Base-by-base conservation (phyloP, 2,888 invertebrate genomes). In the Pyrgus malvae region DNA sequence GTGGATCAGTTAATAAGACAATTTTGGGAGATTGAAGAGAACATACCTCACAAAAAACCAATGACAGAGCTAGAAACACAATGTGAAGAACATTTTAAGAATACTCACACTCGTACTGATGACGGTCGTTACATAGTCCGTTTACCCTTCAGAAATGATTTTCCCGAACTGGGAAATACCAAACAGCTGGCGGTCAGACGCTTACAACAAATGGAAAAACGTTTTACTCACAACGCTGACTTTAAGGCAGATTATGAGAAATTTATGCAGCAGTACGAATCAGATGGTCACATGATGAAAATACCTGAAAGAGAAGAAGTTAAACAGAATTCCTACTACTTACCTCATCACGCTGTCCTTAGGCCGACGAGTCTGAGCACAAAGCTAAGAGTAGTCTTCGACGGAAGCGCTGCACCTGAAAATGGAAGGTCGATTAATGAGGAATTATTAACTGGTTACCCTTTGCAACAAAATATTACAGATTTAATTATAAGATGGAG, bases 11-110 rank as follows among this genome's bases (percentile, higher is more conserved):
- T 60, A 49, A 41, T 61, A 0, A 58, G 59, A 41, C 38, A 46
- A 31, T 64, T 66, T 25, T 64, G 64, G 64, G 64, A 66, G 17
- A 60, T 62, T 29, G 63, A 66, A 59, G 61, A 63, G 40, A 16
- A 42, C 25, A 48, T 53, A 42, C 53, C 56, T 8, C 21, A 59
- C 16, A 31, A 57, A 50, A 55, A 55, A 48, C 40, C 27, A 0
- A 40, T 62, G 38, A 49, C 59, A 14, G 17, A 56, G 4, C 35
- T 58, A 54, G 60, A 63, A 21, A 31, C n/a, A 48, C 45, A 58
- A 57, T 64, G 63, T 50, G 60, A 63, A 59, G 56, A 62, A 27
- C 55, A 60, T 23, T 66, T 37, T 19, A 57, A 61, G 38, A 19
- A 23, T 19, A 64, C 59, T 41, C 44, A 58, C 41, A 45, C 42